Base-by-base conservation (phyloP, 2,888 invertebrate genomes). In the Argyresthia goedartella region DNA sequence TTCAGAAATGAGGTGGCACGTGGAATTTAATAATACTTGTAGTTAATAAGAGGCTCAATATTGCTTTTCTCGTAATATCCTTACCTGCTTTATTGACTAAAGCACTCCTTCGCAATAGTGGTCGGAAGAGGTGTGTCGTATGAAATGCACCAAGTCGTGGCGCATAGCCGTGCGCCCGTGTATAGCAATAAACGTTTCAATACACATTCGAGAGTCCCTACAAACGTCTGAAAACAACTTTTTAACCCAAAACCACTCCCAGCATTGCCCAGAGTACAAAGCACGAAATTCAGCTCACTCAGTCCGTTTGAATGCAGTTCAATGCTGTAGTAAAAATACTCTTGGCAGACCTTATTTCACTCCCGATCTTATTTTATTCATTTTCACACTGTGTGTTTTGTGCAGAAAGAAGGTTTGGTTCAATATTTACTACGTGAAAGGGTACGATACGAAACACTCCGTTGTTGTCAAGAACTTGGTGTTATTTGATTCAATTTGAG, bases 51-150 rank as follows among this genome's bases (percentile, higher is more conserved):
- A 25, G 2, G 25, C 25, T 25, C 25, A 25, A 6, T 25, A 25
- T 25, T 25, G 25, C 39, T 9, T 39, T 39, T 39, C 8, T 39
- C n/a, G 9, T 39, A 11, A n/a, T 39, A 9, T 53, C 56, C 75
- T 78, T 62, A 81, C 81, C 80, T 73, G 67, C 61, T 60, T 58
- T 62, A 60, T 56, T 56, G 63, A 73, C 86, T 86, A 86, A 81
- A 86, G 73, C 71, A 62, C 81, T 76, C 85, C 86, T 89, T 92
- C 93, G 88, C 92, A 91, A 75, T 91, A 93, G 73, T 93, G 93
- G 64, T 93, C 92, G 61, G 93, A 93, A 60, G 92, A 92, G 58
- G 93, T 93, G 82, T 93, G 92, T 71, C 92, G 88, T 81, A 93
- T 93, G 69, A 92, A 91, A 68, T 91, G 89, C 73, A 90, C 85